phyloP scores from a whole-genome alignment of 2,113 vertebrate genomes.

The Hydrochoerus hydrochaeris region DNA sequence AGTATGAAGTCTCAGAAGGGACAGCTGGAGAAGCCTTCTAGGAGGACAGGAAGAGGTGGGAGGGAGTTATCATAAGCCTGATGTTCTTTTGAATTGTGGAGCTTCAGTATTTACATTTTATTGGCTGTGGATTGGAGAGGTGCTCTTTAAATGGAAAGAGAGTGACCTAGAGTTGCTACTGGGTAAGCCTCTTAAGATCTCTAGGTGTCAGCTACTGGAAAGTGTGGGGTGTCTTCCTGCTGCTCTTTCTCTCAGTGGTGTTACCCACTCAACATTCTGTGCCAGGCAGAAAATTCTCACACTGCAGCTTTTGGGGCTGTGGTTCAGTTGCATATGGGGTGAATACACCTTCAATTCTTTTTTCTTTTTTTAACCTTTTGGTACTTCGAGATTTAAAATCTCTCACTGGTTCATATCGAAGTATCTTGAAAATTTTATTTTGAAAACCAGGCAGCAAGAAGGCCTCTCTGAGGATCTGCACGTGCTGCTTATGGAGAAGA shows the following conservation, averaged over 20 bases:
- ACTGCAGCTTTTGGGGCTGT: neutral
- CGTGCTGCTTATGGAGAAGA: slow-evolving; percentile 18
- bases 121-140: slow-evolving; percentile 70
- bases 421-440: slow-evolving; percentile 66
- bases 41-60: slow-evolving; percentile 4
- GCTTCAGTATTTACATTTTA: slow-evolving; percentile 63
- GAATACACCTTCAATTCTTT: neutral
- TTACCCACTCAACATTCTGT: slow-evolving; percentile 45
- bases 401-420: neutral
- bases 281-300: neutral
- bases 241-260: neutral
- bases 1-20: accelerated
- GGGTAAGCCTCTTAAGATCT: slow-evolving; percentile 68
- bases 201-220: slow-evolving; percentile 6
- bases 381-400: slow-evolving; percentile 14
- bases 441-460: slow-evolving; percentile 58
- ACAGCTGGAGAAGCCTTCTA: neutral
- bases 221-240: neutral
- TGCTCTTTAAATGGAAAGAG: slow-evolving; percentile 70
- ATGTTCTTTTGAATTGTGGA: slow-evolving; percentile 34
- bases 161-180: slow-evolving; percentile 66
- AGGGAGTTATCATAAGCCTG: neutral
- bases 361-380: slow-evolving; percentile 20
- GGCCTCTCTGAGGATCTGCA: slow-evolving; percentile 49
- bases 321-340: slow-evolving; percentile 34